These are phyloP conservation scores for Leguminivora glycinivorella DNA, from an alignment of 1,140 invertebrate genomes.

Conservation along the genomic window DNA sequence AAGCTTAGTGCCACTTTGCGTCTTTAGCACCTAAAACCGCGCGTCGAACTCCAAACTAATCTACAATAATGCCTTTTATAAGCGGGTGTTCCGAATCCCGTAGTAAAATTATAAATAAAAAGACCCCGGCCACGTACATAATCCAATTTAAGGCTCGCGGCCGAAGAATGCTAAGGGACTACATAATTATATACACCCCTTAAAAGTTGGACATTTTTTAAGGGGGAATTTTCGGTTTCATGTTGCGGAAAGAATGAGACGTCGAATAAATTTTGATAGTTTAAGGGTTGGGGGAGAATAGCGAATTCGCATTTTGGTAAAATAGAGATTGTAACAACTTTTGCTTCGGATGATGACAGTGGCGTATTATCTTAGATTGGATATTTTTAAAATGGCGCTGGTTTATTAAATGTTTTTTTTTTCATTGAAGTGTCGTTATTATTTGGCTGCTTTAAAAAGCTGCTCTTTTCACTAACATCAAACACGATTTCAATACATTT, in stretches of 20 bases:
- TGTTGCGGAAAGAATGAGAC: constrained; percentile 18
- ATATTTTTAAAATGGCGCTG: background rate
- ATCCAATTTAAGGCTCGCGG: constrained; percentile 66
- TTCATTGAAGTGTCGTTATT: too few species aligned
- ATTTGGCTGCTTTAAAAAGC: too few species aligned
- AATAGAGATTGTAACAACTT: background rate
- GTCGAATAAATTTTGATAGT: constrained; percentile 27
- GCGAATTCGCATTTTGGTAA: background rate
- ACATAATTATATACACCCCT: constrained; percentile 56
- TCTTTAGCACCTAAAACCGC: background rate
- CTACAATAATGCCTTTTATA: constrained; percentile 37
- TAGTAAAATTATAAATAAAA: constrained; percentile 71
- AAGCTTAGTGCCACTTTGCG: background rate
- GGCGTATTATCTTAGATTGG: background rate
- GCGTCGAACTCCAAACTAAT: constrained; percentile 25
- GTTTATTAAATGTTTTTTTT: too few species aligned
- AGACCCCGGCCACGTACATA: constrained; percentile 58
- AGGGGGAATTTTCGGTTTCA: constrained; percentile 31
- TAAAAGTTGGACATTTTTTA: constrained; percentile 38
- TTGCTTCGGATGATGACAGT: background rate
- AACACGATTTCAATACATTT: too few species aligned
- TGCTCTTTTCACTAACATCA: too few species aligned
- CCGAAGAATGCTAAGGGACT: constrained; percentile 60
- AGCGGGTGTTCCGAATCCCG: constrained; percentile 50
- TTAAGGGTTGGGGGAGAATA: background rate